Percentiles rank a stretch among this genome's conserved stretches.
Conservation (phyloP, 2,113 vertebrate genomes). For the Phocoena sinus region DNA sequence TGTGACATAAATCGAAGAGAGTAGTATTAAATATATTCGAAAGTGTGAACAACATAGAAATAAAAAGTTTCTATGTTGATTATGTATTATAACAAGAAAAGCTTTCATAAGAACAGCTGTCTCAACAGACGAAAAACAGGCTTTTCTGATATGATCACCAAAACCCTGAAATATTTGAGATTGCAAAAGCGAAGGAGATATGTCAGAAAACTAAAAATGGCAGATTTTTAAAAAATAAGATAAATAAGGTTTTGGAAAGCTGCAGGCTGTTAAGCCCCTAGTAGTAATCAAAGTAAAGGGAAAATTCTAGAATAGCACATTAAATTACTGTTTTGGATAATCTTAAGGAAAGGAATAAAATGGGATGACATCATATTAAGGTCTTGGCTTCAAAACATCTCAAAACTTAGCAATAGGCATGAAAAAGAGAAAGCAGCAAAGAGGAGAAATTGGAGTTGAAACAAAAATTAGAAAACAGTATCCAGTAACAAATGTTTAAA, state of each 20-base stretch:
- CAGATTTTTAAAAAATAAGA: background rate
- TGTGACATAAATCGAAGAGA: background rate
- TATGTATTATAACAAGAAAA: background rate
- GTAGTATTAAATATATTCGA: background rate
- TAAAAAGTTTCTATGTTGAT: no score
- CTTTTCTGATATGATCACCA: background rate
- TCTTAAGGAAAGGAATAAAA: background rate
- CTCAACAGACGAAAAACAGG: background rate
- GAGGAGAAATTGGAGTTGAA: background rate
- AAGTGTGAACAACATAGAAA: background rate
- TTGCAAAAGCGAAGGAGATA: rapidly evolving
- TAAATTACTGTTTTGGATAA: background rate
- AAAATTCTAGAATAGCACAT: background rate
- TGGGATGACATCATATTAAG: background rate
- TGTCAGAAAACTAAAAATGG: background rate
- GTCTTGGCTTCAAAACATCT: background rate
- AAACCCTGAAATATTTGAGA: background rate
- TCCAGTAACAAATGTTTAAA: background rate
- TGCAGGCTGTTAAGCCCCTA: no score
- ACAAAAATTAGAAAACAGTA: background rate
- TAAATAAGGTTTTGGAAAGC: background rate
- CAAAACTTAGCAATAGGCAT: background rate
- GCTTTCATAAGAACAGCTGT: background rate
- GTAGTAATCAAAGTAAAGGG: background rate
- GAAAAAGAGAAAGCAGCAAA: background rate